Evolutionary conservation across 2,797 vertebrate species (phyloP).

Genomic region (Babyrousa celebensis): DNA sequence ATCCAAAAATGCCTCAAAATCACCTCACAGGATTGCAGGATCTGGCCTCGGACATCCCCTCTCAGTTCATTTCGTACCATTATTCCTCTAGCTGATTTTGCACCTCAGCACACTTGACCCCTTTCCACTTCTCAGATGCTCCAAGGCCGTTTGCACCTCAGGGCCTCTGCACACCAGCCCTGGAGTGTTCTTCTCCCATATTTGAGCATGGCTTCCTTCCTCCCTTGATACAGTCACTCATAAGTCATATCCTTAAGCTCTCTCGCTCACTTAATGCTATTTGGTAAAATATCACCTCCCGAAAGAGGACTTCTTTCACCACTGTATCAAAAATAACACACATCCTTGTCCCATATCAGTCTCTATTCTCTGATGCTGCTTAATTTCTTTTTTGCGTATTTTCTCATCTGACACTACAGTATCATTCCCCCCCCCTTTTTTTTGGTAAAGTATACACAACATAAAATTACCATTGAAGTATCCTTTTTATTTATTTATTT

Average conservation of each 20-base stretch:
- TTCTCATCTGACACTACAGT: not conserved
- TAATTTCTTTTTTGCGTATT: not conserved
- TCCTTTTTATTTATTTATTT: conserved; percentile 5
- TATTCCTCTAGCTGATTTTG: not conserved
- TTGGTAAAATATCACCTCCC: not conserved
- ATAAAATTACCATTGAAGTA: not conserved
- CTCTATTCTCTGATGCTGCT: not conserved
- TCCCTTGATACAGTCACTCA: not conserved
- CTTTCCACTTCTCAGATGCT: not conserved
- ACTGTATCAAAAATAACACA: not conserved
- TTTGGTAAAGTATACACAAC: not conserved
- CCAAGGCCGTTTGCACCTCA: not conserved
- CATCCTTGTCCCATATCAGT: not conserved
- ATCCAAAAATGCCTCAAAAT: not conserved
- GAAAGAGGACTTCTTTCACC: not conserved
- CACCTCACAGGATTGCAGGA: not conserved
- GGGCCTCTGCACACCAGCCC: not conserved
- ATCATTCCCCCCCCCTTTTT: too few relatives aligned
- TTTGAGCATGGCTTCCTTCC: not conserved
- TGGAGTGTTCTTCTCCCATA: not conserved
- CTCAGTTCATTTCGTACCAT: not conserved
- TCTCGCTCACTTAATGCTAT: not conserved
- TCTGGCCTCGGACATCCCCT: not conserved
- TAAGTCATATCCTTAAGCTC: not conserved
- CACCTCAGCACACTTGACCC: not conserved